phyloP scores from a whole-genome alignment of 2,888 invertebrate genomes.

The Alsophila aescularia region DNA sequence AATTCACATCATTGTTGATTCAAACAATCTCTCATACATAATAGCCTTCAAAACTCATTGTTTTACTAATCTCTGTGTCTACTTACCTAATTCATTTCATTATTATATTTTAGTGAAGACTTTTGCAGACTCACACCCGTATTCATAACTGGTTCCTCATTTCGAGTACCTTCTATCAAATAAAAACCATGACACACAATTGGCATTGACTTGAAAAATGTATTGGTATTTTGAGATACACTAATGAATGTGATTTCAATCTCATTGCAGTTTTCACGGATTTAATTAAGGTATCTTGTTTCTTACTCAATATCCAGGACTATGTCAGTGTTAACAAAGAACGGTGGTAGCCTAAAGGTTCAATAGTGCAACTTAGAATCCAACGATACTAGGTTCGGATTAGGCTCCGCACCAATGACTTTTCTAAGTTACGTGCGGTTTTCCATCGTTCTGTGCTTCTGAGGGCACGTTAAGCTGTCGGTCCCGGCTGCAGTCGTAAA shows the following conservation, averaged over 20 bases:
- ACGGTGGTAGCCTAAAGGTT: no score
- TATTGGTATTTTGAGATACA: background rate
- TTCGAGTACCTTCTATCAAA: background rate
- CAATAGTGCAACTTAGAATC: no score
- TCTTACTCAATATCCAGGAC: slow-evolving; percentile 51
- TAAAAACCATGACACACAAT: no score
- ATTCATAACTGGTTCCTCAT: background rate
- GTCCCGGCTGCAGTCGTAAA: no score
- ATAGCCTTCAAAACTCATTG: slow-evolving; percentile 39
- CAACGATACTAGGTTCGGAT: no score
- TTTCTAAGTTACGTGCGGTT: no score
- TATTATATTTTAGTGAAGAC: slow-evolving; percentile 2
- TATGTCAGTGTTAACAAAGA: slow-evolving; percentile 34
- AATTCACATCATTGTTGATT: slow-evolving; percentile 48
- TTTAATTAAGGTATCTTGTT: slow-evolving; percentile 46
- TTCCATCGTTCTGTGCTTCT: no score
- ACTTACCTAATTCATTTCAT: slow-evolving; percentile 23
- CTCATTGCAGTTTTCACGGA: slow-evolving; percentile 35
- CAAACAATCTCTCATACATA: slow-evolving; percentile 34
- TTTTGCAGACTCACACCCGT: background rate
- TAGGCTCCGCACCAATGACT: no score
- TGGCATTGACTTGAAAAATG: background rate
- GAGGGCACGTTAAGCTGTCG: no score
- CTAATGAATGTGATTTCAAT: slow-evolving; percentile 27
- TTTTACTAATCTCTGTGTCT: slow-evolving; percentile 36